These are phyloP conservation scores for Stramonita haemastoma DNA, from an alignment of 2,888 invertebrate species.

Conservation along the genomic window DNA sequence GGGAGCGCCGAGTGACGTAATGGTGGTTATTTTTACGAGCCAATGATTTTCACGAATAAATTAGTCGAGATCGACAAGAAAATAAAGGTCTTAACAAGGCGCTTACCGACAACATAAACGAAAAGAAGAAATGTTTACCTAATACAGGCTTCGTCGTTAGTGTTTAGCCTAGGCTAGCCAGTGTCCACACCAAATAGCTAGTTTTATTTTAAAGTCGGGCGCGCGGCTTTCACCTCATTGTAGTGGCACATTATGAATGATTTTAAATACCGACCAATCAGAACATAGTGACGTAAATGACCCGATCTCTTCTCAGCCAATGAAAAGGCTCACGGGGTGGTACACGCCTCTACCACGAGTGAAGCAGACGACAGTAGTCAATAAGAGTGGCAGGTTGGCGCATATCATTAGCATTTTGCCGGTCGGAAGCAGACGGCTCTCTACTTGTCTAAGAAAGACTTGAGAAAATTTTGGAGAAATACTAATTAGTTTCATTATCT, in stretches of 20 bases:
- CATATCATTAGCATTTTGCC: conserved; percentile 36
- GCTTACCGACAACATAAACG: background rate
- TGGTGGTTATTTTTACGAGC: background rate
- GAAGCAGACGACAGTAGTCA: background rate
- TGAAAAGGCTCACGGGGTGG: background rate
- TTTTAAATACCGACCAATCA: conserved; percentile 28
- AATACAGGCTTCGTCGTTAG: background rate
- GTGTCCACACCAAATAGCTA: background rate
- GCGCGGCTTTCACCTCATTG: background rate
- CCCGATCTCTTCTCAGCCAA: background rate
- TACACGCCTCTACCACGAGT: conserved; percentile 17
- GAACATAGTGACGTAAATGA: conserved; percentile 3
- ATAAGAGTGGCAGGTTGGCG: background rate
- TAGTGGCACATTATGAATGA: conserved; percentile 12
- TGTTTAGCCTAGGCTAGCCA: background rate
- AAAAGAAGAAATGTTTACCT: background rate
- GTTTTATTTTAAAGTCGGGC: background rate
- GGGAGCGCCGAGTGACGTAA: background rate
- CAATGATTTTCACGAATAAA: conserved; percentile 12
- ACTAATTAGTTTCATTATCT: background rate
- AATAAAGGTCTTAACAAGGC: background rate
- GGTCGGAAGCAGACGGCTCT: conserved; percentile 6
- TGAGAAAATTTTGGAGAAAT: background rate
- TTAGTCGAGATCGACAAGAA: background rate
- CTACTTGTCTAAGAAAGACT: background rate